Conservation (phyloP, 1,140 invertebrate genomes). For the Marisa cornuarietis region DNA sequence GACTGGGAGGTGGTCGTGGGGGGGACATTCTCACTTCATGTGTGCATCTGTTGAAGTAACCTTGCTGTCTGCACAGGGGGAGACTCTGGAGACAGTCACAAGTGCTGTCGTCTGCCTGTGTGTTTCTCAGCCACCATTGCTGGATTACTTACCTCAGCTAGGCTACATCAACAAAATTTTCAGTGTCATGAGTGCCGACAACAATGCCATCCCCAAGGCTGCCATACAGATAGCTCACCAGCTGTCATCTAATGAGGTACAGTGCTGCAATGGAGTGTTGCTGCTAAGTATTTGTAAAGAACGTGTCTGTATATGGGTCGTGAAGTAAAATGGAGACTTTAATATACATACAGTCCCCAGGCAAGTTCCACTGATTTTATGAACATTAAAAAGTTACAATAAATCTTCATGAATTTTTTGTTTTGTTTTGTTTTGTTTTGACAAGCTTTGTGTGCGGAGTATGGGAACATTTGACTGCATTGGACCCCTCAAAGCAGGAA, state of each 20-base stretch:
- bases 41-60: too few relatives aligned
- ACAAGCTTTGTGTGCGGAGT: slow-evolving; percentile 61
- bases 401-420: background rate
- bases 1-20: too few relatives aligned
- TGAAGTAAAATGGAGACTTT: too few relatives aligned
- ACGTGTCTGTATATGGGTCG: too few relatives aligned
- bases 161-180: slow-evolving; percentile 93
- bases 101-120: slow-evolving; percentile 85
- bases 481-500: slow-evolving; percentile 79
- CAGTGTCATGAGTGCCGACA: slow-evolving; percentile 75
- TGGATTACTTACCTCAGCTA: slow-evolving; percentile 90
- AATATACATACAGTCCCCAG: too few relatives aligned
- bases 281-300: background rate
- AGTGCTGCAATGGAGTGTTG: background rate
- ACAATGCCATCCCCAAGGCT: slow-evolving; percentile 73
- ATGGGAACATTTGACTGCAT: slow-evolving; percentile 66
- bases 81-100: slow-evolving; percentile 84
- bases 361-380: too few relatives aligned
- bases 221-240: slow-evolving; percentile 88
- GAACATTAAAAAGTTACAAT: background rate
- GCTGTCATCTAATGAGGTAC: slow-evolving; percentile 83
- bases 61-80: slow-evolving; percentile 70
- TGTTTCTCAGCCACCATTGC: slow-evolving; percentile 84
- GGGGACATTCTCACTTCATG: too few relatives aligned
- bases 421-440: slow-evolving; percentile 13